Evolutionary conservation across 2,888 invertebrate genomes (phyloP).

Genomic region (Hymenopus coronatus): DNA sequence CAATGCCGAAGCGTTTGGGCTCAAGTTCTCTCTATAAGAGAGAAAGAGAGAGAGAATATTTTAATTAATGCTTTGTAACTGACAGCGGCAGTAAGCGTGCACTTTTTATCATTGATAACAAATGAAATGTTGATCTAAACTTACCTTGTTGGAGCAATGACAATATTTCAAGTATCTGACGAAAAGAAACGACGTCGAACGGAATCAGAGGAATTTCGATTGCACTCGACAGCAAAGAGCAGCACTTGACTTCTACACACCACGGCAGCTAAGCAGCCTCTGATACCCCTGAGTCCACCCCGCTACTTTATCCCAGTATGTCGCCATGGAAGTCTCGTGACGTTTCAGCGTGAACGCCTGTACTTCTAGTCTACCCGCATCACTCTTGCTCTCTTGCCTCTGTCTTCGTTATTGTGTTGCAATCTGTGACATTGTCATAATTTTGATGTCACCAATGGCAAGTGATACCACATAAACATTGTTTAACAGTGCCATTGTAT

Average conservation of each 20-base stretch:
- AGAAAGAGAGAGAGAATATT: no score
- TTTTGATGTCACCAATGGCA: no score
- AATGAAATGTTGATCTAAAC: neutral
- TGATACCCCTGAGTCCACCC: neutral
- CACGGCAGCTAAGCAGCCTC: neutral
- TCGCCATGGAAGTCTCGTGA: neutral
- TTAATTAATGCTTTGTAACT: neutral
- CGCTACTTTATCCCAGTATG: neutral
- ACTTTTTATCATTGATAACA: neutral
- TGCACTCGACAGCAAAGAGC: neutral
- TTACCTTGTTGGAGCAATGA: neutral
- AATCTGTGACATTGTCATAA: no score
- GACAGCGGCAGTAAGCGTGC: neutral
- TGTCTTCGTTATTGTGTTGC: neutral
- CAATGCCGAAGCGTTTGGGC: no score
- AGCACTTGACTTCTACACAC: neutral
- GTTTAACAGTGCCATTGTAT: no score
- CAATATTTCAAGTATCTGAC: neutral
- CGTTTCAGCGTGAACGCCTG: neutral
- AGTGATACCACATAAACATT: no score
- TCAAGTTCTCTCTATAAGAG: no score
- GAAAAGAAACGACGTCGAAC: neutral
- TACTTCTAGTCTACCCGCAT: neutral
- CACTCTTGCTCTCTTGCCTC: no score
- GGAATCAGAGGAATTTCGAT: neutral